Conservation (phyloP, 2,797 vertebrate genomes). For the Fringilla coelebs region DNA sequence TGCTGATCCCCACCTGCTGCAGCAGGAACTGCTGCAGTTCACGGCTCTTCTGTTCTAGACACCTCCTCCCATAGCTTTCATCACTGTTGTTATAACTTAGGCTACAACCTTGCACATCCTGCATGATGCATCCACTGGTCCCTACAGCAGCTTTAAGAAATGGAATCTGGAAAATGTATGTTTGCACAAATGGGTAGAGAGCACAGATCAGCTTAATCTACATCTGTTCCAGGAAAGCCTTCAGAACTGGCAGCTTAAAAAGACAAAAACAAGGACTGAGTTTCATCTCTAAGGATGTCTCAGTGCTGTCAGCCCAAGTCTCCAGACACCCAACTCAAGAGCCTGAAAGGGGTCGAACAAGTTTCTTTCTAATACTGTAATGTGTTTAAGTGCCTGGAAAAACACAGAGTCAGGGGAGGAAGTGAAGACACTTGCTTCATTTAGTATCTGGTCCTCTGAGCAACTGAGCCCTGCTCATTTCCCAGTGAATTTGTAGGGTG, state of each 20-base stretch:
- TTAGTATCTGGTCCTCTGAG: constrained; percentile 6
- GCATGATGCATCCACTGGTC: not conserved
- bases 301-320: constrained; percentile 21
- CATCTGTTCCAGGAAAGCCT: not conserved
- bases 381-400: constrained; percentile 57
- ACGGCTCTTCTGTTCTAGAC: not conserved
- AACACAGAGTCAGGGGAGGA: constrained; percentile 27
- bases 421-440: constrained; percentile 22
- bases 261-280: constrained; percentile 15
- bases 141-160: not conserved
- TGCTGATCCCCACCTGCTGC: not conserved
- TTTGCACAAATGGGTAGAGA: not conserved
- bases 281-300: constrained; percentile 34
- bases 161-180: not conserved
- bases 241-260: not conserved
- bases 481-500: not conserved
- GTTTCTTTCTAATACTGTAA: constrained; percentile 53
- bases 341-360: constrained; percentile 51
- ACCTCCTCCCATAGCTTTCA: not conserved
- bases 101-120: not conserved
- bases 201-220: not conserved
- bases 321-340: constrained; percentile 38
- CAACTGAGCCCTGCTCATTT: not conserved
- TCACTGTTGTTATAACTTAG: not conserved
- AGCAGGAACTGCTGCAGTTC: not conserved